Percentiles rank a stretch among this genome's conserved stretches.
These are phyloP conservation scores for Nesoenas mayeri DNA, from an alignment of 2,113 vertebrate genomes.

Conservation along the genomic window DNA sequence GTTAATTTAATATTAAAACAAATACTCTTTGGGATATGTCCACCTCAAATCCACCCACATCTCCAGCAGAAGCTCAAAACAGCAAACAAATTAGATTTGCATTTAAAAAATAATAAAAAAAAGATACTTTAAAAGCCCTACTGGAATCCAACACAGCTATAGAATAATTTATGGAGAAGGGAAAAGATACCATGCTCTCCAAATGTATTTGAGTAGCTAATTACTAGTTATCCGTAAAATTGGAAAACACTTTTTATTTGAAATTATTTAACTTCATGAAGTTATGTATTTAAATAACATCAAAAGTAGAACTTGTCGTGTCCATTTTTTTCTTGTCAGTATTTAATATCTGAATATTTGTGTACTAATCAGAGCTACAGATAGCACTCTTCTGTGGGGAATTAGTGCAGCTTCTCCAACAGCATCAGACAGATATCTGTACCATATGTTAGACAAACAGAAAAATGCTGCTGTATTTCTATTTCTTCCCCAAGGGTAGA, in stretches of 20 bases:
- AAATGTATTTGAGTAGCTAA: background rate
- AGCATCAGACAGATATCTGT: constrained; percentile 14
- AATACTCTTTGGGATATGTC: background rate
- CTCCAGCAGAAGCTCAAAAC: background rate
- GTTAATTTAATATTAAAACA: background rate
- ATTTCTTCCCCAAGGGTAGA: constrained; percentile 20
- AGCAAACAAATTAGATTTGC: background rate
- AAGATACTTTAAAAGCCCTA: background rate
- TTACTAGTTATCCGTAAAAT: background rate
- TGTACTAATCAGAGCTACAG: background rate
- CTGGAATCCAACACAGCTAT: background rate
- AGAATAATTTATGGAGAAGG: constrained; percentile 15
- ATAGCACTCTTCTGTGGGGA: background rate
- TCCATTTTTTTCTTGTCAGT: background rate
- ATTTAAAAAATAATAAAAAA: background rate
- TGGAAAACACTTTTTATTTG: background rate
- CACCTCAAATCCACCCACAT: background rate
- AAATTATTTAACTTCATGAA: constrained; percentile 1
- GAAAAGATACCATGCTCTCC: background rate
- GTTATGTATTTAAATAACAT: background rate
- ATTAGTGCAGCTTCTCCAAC: background rate
- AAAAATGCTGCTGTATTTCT: constrained; percentile 4
- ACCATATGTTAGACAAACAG: background rate
- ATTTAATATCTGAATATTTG: background rate
- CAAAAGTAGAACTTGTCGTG: background rate